Percentiles rank a stretch among this genome's conserved stretches.
Conservation (phyloP, 2,888 invertebrate species). For the Machimus rusticus region DNA sequence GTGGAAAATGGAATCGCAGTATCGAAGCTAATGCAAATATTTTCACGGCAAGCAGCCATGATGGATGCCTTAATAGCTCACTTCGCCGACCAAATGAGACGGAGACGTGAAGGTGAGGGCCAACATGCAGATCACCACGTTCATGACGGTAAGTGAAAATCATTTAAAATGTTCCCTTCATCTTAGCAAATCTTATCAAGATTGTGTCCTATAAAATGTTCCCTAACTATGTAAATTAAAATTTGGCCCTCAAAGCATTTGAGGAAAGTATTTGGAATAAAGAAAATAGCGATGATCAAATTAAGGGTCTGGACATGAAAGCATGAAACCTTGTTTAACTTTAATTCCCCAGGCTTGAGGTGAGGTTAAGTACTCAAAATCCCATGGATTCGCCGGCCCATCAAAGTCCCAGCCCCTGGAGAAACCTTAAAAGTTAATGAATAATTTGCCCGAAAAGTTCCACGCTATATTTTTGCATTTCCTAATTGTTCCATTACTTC, state of each 20-base stretch:
- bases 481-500: background rate
- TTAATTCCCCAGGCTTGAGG: background rate
- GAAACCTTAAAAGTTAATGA: background rate
- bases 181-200: background rate
- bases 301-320: background rate
- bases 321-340: background rate
- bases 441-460: background rate
- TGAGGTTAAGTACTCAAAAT: background rate
- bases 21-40: conserved; percentile 63
- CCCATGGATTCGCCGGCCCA: background rate
- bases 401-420: background rate
- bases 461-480: background rate
- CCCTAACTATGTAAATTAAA: background rate
- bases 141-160: conserved; percentile 59
- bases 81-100: conserved; percentile 80
- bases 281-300: background rate
- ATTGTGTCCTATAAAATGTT: background rate
- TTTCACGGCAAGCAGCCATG: conserved; percentile 79
- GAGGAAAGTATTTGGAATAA: background rate
- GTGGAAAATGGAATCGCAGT: conserved; percentile 62
- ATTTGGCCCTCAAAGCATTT: background rate
- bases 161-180: background rate
- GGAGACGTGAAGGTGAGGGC: conserved; percentile 65
- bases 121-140: conserved; percentile 60
- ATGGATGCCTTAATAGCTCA: conserved; percentile 86